Percentiles rank a stretch among this genome's conserved stretches.
phyloP scores from a whole-genome alignment of 2,888 invertebrate genomes.

The Panzeria rudis region DNA sequence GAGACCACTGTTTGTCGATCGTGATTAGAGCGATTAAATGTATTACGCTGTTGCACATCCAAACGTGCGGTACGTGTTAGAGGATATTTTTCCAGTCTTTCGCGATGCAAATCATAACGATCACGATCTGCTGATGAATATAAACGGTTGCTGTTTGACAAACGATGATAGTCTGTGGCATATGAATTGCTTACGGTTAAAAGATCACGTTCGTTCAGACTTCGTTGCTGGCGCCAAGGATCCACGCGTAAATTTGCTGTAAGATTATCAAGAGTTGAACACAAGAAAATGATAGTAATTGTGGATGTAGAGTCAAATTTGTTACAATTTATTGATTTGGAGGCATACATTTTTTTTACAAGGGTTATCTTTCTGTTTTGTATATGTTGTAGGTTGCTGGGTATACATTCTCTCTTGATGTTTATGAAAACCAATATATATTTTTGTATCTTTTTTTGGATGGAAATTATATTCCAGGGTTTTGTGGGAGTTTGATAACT shows the following conservation, averaged over 20 bases:
- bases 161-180: constrained; percentile 78
- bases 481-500: constrained; percentile 28
- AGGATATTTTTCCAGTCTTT: constrained; percentile 81
- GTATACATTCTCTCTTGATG: constrained; percentile 66
- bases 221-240: constrained; percentile 81
- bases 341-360: constrained; percentile 8
- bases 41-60: constrained; percentile 83
- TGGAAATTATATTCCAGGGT: constrained; percentile 11
- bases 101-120: constrained; percentile 81
- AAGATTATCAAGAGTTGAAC: constrained; percentile 69
- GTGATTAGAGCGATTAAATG: constrained; percentile 84
- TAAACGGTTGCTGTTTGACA: constrained; percentile 79
- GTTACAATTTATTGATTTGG: neutral
- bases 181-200: constrained; percentile 78
- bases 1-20: constrained; percentile 81
- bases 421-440: neutral
- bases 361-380: neutral
- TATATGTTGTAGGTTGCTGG: constrained; percentile 15
- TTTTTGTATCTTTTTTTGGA: neutral
- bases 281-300: constrained; percentile 60
- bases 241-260: constrained; percentile 77
- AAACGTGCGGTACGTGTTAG: constrained; percentile 81
- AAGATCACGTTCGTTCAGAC: constrained; percentile 82
- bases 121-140: constrained; percentile 82
- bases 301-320: constrained; percentile 48